Percentiles rank a stretch among this genome's conserved stretches.
Conservation (phyloP, 2,797 vertebrate species). For the Gymnoscopelus microlampas region DNA sequence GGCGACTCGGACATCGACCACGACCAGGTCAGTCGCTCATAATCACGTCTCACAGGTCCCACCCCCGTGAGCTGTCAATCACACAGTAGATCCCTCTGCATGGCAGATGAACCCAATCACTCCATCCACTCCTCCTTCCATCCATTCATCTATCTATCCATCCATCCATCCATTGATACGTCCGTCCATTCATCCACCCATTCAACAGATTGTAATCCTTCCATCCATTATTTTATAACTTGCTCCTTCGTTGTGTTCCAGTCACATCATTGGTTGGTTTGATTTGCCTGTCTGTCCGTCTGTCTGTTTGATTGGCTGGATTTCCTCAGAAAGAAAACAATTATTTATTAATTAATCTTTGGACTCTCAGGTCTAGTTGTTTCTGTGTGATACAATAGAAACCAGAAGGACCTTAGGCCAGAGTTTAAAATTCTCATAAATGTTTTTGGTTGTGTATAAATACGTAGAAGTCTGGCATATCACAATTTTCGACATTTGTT, state of each 20-base stretch:
- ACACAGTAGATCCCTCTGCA: background rate
- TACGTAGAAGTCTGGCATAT: too few relatives aligned
- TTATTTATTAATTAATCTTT: background rate
- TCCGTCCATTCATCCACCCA: background rate
- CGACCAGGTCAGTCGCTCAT: constrained; percentile 87
- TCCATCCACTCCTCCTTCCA: background rate
- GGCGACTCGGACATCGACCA: constrained; percentile 98
- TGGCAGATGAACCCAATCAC: too few relatives aligned
- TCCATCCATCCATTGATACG: constrained; percentile 5
- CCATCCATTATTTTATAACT: constrained; percentile 16
- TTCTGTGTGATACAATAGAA: background rate
- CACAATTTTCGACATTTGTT: too few relatives aligned
- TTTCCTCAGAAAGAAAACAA: background rate
- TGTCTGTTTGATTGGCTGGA: constrained; percentile 24
- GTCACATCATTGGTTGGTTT: constrained; percentile 22
- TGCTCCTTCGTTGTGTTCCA: constrained; percentile 24
- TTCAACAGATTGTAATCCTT: background rate
- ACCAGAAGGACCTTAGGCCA: background rate
- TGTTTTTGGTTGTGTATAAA: too few relatives aligned
- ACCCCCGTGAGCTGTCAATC: constrained; percentile 3
- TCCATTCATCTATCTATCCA: constrained; percentile 3
- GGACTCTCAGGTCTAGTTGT: background rate
- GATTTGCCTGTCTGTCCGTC: constrained; percentile 26
- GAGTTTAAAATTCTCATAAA: background rate
- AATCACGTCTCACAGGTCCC: background rate